Conservation (phyloP, 2,888 invertebrate genomes). For the Drosophila dives region DNA sequence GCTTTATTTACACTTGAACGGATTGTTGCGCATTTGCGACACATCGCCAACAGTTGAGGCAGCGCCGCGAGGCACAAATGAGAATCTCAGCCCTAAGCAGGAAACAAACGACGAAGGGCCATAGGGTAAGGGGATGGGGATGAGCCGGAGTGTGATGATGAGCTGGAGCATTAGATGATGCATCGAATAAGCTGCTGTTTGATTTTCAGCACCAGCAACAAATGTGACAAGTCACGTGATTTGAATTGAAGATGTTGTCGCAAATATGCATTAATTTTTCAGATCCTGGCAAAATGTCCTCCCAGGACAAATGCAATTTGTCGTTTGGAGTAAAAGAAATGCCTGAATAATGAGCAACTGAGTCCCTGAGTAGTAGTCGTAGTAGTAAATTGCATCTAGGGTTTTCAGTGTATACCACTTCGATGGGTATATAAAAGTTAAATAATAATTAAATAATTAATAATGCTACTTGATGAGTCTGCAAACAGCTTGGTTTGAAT, state of each 20-base stretch:
- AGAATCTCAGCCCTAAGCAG: conserved; percentile 25
- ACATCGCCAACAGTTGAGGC: conserved; percentile 9
- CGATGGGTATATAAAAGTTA: not conserved
- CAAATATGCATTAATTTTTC: conserved; percentile 76
- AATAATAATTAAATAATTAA: not conserved
- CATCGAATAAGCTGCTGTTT: conserved; percentile 67
- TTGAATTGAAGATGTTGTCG: conserved; percentile 72
- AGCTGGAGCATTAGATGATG: conserved; percentile 45
- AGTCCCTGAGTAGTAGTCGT: not conserved
- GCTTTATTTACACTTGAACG: conserved; percentile 81
- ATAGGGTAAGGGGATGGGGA: not conserved
- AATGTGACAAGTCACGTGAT: conserved; percentile 71
- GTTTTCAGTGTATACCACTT: conserved; percentile 1
- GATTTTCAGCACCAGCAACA: conserved; percentile 58
- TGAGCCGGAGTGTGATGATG: not conserved
- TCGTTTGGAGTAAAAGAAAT: conserved; percentile 49
- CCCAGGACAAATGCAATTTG: conserved; percentile 60
- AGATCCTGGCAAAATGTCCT: conserved; percentile 45
- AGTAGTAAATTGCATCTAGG: not conserved
- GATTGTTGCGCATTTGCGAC: conserved; percentile 80
- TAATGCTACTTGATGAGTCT: not conserved
- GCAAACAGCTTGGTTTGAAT: not conserved
- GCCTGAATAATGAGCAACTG: conserved; percentile 59
- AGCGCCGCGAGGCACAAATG: conserved; percentile 17
- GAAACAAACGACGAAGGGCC: conserved; percentile 3